Evolutionary conservation across 2,888 invertebrate species (phyloP), one percentile per base, ranked within the genome.

Genomic region (Nomada ferruginata): DNA sequence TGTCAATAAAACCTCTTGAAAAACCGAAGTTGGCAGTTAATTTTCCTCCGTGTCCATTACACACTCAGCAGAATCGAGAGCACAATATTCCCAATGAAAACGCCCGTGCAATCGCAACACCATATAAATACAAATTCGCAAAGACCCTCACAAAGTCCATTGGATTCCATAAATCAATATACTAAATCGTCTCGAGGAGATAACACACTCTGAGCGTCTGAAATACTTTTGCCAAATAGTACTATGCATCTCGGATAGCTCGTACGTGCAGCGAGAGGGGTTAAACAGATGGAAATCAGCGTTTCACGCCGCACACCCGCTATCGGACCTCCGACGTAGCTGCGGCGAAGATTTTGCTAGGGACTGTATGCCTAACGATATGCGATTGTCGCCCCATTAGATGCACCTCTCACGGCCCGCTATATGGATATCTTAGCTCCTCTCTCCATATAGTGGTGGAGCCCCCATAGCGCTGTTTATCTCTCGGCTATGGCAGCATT

Each of bases 311-410:
- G 60, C 63, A 69, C 23, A 47, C 68, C 52, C 55, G 66, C 70
- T 70, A 81, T 76, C 81, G 77, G 87, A 86, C 87, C 87, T 86
- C 89, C 85, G 87, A 85, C 77, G 83, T 77, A 77, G 82, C 36
- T 72, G 81, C 44, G 79, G 77, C 65, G 42, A 76, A 65, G 80
- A 82, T 86, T 89, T 90, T 87, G 88, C 84, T 73, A 59, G 20
- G 78, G 90, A 91, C 89, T 90, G 90, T 92, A 91, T 89, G 88
- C 90, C 87, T 91, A 92, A 92, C 92, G 92, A 92, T 92, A 92
- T 90, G 91, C 91, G 91, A 92, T 92, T 92, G 92, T 92, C 92
- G 91, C 89, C 90, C 91, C 90, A 92, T 92, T 92, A 92, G 91
- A 92, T 91, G 91, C 91, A 90, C 90, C 90, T 91, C 89, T 78